Evolutionary conservation across 2,888 invertebrate genomes (phyloP), one percentile per base, ranked within the genome.

Genomic region (Tetanocera ferruginea): DNA sequence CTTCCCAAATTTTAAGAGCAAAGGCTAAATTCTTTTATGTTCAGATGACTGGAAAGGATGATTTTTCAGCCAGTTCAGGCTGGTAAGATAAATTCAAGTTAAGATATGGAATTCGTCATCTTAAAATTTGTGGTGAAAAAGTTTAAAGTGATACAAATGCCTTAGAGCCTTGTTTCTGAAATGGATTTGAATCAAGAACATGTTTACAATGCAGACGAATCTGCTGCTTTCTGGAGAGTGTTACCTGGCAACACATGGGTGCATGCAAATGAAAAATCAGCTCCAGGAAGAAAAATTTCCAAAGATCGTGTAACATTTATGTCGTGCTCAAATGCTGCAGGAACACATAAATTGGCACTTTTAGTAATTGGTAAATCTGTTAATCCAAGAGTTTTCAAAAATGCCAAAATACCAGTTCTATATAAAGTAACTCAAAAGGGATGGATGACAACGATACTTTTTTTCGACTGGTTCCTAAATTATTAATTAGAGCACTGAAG

Each of bases 221-320:
- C 80, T n/a, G 81, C 80, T 69, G 76, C 82, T 43, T 84, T 81
- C 57, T 83, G 82, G 82, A 82, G 80, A 73, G 69, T 82, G 76
- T 77, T 81, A 64, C 82, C 81, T 23, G 79, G 78, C 78, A 81
- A 79, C 25, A 79, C 79, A 73, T 78, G 76, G 71, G 80, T 77
- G 34, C 76, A 79, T 23, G 34, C 72, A 31, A 78, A 78, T 70
- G 79, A 79, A 78, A 70, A 76, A 76, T 75, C 70, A 69, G 76
- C 71, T 52, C 64, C 19, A 49, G 78, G 74, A 43, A 76, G 74
- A 74, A 79, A 80, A 78, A 55, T 77, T 49, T 80, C 76, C 66
- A 80, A 80, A 55, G 81, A 82, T 71, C 74, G 80, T 73, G 70
- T 82, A 57, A 79, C 74, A n/a, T 77, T 83, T 67, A 55, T 82